Conservation (phyloP, 2,888 invertebrate species). For the Ophion ventricosus region DNA sequence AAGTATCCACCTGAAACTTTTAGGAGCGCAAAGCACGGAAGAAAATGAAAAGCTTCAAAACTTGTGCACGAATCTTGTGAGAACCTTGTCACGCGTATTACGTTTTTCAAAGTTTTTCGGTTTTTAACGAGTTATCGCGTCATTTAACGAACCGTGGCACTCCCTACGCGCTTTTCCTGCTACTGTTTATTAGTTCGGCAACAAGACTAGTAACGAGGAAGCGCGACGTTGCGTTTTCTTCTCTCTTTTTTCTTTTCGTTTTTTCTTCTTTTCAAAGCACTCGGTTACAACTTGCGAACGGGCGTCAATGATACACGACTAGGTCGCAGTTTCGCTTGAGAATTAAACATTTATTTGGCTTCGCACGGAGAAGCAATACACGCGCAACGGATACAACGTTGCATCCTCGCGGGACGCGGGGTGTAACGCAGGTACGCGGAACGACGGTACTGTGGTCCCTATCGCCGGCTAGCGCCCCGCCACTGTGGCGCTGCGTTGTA, state of each 20-base stretch:
- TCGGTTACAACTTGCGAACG: neutral
- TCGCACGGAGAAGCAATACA: neutral
- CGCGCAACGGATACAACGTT: neutral
- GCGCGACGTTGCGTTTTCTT: neutral
- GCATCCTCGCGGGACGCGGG: neutral
- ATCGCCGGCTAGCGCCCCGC: neutral
- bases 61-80: neutral
- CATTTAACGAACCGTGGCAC: neutral
- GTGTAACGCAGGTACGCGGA: neutral
- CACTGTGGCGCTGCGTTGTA: slow-evolving; percentile 19
- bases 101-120: neutral
- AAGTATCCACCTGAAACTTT: no score
- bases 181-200: neutral
- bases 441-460: neutral
- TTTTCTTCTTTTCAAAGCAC: neutral
- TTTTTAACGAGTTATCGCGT: neutral
- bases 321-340: neutral
- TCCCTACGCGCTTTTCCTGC: neutral
- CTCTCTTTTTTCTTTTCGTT: no score
- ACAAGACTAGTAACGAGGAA: neutral
- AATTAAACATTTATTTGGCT: neutral
- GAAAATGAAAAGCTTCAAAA: neutral
- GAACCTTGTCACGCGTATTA: neutral
- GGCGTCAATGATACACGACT: neutral
- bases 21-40: neutral